Percentiles rank a stretch among this genome's conserved stretches.
Evolutionary conservation across 2,113 vertebrate species (phyloP).

Genomic region (Psittacula cyanocephala): DNA sequence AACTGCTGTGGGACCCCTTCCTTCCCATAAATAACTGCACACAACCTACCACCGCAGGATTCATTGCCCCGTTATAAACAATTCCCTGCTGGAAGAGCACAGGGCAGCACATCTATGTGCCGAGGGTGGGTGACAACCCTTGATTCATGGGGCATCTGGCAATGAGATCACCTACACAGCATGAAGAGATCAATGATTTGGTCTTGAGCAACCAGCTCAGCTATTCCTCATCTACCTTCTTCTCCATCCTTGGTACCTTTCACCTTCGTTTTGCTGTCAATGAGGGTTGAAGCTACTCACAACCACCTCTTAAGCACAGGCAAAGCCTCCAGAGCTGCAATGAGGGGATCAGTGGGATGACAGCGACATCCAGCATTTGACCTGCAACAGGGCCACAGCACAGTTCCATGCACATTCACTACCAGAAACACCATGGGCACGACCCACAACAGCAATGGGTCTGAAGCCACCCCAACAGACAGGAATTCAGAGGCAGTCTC

Average conservation of each 20-base stretch:
- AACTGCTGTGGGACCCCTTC: not conserved
- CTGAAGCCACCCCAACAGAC: not conserved
- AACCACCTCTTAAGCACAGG: not conserved
- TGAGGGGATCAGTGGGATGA: not conserved
- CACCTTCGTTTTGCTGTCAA: not conserved
- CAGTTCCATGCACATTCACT: accelerated
- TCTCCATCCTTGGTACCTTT: not conserved
- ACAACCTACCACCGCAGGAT: not conserved
- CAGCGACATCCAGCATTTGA: not conserved
- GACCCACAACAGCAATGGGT: not conserved
- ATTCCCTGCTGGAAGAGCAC: not conserved
- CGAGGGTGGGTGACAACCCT: not conserved
- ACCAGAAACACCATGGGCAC: not conserved
- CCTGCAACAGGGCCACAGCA: not conserved
- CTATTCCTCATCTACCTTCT: not conserved
- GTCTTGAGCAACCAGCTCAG: not conserved
- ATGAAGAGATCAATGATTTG: not conserved
- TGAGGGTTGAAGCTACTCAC: not conserved
- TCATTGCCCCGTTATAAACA: not conserved
- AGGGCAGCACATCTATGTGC: not conserved
- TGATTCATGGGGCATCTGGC: slow-evolving; percentile 9
- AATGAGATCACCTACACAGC: not conserved
- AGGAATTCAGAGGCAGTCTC: not conserved
- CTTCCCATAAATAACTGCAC: slow-evolving; percentile 29
- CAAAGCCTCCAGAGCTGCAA: not conserved